Evolutionary conservation across 2,113 vertebrate genomes (phyloP).

Genomic region (Heliornis fulica): DNA sequence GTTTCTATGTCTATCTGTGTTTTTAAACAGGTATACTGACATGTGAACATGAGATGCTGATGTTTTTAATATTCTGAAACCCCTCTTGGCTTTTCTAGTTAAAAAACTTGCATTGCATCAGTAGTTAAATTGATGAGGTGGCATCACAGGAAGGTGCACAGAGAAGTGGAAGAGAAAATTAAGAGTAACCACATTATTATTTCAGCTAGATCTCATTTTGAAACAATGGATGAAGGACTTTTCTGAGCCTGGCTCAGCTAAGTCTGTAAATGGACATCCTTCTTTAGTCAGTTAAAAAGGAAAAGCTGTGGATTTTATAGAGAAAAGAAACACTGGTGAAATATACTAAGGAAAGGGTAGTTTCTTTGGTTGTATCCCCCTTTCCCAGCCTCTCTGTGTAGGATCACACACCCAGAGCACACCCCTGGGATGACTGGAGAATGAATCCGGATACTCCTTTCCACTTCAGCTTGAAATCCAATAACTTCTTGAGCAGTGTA

Average conservation of each 20-base stretch:
- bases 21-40: not conserved
- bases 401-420: not conserved
- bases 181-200: not conserved
- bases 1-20: not conserved
- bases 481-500: not conserved
- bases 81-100: too few species aligned
- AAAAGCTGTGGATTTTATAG: not conserved
- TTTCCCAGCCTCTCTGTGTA: not conserved
- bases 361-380: not conserved
- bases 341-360: not conserved
- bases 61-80: too few species aligned
- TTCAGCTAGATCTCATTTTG: not conserved
- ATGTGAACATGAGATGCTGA: not conserved
- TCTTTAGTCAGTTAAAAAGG: not conserved
- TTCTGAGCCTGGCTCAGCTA: not conserved
- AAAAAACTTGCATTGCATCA: too few species aligned
- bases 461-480: conserved; percentile 3
- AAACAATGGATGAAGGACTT: not conserved
- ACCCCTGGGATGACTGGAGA: not conserved
- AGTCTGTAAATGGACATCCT: not conserved
- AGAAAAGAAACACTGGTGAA: not conserved
- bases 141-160: not conserved
- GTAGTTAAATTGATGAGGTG: too few species aligned
- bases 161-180: not conserved
- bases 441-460: not conserved